Conservation (phyloP, 1,140 invertebrate species). For the Paraescarpia echinospica region DNA sequence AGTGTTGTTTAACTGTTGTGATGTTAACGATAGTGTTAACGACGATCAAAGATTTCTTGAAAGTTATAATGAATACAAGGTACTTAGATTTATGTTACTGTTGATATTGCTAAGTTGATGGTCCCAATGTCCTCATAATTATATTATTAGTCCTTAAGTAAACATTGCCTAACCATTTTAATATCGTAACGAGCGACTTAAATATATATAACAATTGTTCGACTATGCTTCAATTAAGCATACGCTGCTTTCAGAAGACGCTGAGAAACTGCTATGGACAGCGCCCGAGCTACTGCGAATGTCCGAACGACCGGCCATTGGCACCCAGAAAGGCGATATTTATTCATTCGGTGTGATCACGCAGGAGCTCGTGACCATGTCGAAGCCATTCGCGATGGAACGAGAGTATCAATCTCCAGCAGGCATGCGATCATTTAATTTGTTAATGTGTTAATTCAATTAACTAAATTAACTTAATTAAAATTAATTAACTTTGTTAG, state of each 20-base stretch:
- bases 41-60: not conserved
- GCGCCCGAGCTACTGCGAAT: conserved; percentile 60
- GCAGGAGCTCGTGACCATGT: conserved; percentile 70
- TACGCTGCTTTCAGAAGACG: not conserved
- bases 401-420: not conserved
- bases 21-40: not conserved
- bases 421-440: not conserved
- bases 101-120: no score
- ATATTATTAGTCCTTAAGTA: no score
- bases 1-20: not conserved
- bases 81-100: no score
- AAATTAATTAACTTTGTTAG: no score
- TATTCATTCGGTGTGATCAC: conserved; percentile 94
- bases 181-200: no score
- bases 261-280: conserved; percentile 41
- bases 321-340: conserved; percentile 84
- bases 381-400: not conserved
- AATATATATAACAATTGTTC: no score
- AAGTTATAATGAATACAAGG: not conserved
- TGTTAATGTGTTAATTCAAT: no score
- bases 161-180: no score
- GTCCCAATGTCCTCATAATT: no score
- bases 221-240: no score
- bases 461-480: no score
- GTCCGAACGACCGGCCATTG: conserved; percentile 56